A percentile compares a stretch with the other conserved stretches of the same genome.
Evolutionary conservation across 2,888 invertebrate species (phyloP).

Genomic region (Dynastes tityus): DNA sequence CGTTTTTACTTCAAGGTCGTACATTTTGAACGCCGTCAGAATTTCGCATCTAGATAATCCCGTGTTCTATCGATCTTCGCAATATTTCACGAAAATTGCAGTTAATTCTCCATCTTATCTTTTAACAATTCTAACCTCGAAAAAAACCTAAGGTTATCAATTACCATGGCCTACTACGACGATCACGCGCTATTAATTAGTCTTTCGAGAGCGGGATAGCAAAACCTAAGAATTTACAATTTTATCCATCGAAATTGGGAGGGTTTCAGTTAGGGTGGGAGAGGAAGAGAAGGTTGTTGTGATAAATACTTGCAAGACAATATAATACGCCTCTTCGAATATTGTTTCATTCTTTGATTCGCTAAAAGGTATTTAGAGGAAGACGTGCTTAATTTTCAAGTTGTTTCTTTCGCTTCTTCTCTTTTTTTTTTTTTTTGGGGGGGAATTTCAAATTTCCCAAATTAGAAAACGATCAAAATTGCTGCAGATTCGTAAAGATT

Average conservation of each 20-base stretch:
- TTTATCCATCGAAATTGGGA: too few species aligned
- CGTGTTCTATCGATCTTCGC: neutral
- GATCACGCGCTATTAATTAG: neutral
- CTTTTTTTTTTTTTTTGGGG: neutral
- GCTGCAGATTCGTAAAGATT: neutral
- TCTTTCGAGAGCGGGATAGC: conserved; percentile 43
- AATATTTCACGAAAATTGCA: conserved; percentile 1
- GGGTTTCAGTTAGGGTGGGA: too few species aligned
- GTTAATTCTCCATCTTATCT: neutral
- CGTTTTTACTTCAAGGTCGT: too few species aligned
- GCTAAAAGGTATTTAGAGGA: neutral
- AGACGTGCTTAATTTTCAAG: neutral
- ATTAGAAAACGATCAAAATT: too few species aligned
- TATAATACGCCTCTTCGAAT: neutral
- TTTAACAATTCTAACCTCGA: neutral
- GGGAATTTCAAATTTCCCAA: neutral
- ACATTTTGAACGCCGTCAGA: too few species aligned
- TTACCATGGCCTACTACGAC: conserved; percentile 6
- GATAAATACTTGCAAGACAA: neutral
- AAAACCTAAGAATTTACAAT: conserved; percentile 37
- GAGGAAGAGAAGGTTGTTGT: neutral
- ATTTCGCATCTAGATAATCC: too few species aligned
- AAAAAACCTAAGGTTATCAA: neutral
- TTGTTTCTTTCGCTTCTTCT: neutral
- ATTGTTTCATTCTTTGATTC: neutral